phyloP scores from a whole-genome alignment of 2,888 invertebrate species.

The Thymelicus sylvestris region DNA sequence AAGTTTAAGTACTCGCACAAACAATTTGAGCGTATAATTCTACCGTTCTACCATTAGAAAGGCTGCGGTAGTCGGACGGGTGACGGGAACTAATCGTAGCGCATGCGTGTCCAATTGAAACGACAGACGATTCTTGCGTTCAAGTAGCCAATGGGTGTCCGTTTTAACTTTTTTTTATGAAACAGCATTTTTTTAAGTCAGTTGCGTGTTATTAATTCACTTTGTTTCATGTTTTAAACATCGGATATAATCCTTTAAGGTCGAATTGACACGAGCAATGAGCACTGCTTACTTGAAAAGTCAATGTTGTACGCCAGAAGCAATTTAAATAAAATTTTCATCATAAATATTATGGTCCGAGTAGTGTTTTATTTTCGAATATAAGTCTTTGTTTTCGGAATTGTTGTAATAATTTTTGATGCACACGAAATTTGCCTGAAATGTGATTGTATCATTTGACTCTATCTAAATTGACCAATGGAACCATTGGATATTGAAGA shows the following conservation, averaged over 20 bases:
- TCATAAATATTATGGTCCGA: too few relatives aligned
- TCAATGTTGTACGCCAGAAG: not conserved
- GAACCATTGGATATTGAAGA: too few relatives aligned
- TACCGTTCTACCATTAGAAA: slow-evolving; percentile 69
- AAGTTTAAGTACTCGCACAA: slow-evolving; percentile 18
- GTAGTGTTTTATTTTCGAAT: too few relatives aligned
- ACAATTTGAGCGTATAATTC: slow-evolving; percentile 38
- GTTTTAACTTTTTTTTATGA: slow-evolving; percentile 18
- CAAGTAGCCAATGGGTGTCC: slow-evolving; percentile 62
- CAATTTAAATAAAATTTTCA: not conserved
- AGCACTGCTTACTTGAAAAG: not conserved
- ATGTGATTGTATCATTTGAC: too few relatives aligned
- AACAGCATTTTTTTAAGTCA: not conserved
- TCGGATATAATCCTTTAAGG: too few relatives aligned
- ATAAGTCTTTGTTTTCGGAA: too few relatives aligned
- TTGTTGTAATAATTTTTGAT: too few relatives aligned
- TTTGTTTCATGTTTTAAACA: too few relatives aligned
- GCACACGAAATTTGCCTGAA: too few relatives aligned
- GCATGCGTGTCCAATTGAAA: slow-evolving; percentile 76
- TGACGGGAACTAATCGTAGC: slow-evolving; percentile 73
- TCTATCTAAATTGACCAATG: too few relatives aligned
- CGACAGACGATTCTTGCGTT: slow-evolving; percentile 67
- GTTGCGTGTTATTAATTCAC: not conserved
- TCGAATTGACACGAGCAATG: too few relatives aligned
- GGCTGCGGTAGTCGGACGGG: slow-evolving; percentile 63